Base-by-base conservation (phyloP, 2,888 invertebrate species). In the Drosophila gaucha region DNA sequence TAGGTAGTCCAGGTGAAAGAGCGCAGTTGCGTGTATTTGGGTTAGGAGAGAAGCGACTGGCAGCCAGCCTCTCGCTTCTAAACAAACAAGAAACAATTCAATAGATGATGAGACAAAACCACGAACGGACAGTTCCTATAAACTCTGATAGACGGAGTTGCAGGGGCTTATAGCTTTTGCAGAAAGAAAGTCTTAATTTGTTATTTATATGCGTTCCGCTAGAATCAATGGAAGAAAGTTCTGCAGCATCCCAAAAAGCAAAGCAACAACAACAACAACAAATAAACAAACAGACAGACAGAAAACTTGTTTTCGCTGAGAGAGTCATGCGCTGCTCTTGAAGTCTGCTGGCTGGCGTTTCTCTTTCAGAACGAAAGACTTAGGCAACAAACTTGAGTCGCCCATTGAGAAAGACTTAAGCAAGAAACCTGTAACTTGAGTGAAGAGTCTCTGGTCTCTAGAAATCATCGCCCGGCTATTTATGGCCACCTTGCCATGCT, bases 341-440 rank as follows among this genome's bases (percentile, higher is more conserved):
- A 39, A 28, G 51, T 52, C 46, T 46, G 28, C 20, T 36, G 28
- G 54, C 31, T 36, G 67, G 33, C 67, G 71, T 74, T 74, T 74
- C 75, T 71, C 75, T 75, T 65, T 67, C 70, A 85, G 82, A 79
- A 84, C 87, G 75, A 88, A 89, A 87, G 88, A 89, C 87, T 89
- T 78, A 87, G 78, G 88, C 76, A 76, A 82, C 82, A 77, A 84
- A 86, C 88, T 77, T 78, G 78, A 68, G 58, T 71, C 60, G 59
- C 55, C 65, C 75, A 66, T 69, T 64, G 60, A 84, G 74, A 88
- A 89, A 86, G 89, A 89, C 86, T 89, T 80, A 78, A 78, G 86
- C 76, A 72, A 74, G 68, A 82, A 84, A 86, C 88, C 75, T 75
- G 78, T 69, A 73, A 74, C 70, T 71, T 78, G 65, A 71, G 67